phyloP scores from a whole-genome alignment of 1,140 invertebrate genomes.

The Drosophila littoralis region DNA sequence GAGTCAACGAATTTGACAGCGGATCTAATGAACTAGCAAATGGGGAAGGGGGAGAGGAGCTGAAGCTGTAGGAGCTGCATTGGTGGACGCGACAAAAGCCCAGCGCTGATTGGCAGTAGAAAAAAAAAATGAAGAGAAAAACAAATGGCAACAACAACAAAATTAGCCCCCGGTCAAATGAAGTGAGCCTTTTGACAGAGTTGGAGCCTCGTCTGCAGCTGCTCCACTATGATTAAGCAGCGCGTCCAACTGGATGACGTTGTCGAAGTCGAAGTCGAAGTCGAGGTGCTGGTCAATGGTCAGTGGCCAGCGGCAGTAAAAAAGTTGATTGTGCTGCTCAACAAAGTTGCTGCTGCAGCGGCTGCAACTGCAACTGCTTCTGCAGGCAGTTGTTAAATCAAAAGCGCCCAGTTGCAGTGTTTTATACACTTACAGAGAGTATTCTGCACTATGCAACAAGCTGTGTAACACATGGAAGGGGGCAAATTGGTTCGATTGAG shows the following conservation, averaged over 20 bases:
- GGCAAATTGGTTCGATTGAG: neutral
- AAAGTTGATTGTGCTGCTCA: constrained; percentile 56
- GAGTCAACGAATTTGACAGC: constrained; percentile 62
- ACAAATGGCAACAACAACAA: constrained; percentile 32
- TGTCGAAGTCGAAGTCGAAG: constrained; percentile 26
- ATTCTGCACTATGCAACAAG: neutral
- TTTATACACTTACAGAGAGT: neutral
- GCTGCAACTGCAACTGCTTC: constrained; percentile 31
- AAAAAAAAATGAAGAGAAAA: constrained; percentile 26
- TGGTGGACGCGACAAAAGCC: constrained; percentile 25
- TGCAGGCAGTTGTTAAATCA: constrained; percentile 77
- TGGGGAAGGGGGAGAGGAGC: neutral
- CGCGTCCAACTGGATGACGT: constrained; percentile 43
- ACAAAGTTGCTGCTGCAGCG: constrained; percentile 36
- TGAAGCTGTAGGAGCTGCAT: constrained; percentile 1
- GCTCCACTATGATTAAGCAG: constrained; percentile 74
- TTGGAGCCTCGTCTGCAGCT: constrained; percentile 18
- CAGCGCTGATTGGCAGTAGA: constrained; percentile 56
- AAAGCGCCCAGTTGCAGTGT: constrained; percentile 48
- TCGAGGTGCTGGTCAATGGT: constrained; percentile 75
- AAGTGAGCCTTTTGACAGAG: constrained; percentile 49
- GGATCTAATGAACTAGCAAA: constrained; percentile 25
- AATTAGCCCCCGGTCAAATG: constrained; percentile 50
- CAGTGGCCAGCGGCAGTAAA: constrained; percentile 45
- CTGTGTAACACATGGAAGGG: neutral